Evolutionary conservation across 2,113 vertebrate genomes (phyloP).

Genomic region (Marmota monax): DNA sequence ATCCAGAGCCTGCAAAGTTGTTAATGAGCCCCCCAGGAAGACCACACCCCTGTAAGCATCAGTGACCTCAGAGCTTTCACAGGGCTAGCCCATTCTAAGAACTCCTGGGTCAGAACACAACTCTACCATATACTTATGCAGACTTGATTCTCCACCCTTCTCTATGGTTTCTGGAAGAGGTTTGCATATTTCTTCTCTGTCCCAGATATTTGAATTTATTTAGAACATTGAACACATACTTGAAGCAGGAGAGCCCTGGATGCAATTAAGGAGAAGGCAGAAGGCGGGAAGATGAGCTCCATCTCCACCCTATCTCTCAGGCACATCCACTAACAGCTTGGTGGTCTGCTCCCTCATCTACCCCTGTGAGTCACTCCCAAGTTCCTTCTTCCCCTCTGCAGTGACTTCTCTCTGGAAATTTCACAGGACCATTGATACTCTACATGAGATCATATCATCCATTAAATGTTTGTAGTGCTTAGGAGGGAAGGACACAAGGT

Average conservation of each 20-base stretch:
- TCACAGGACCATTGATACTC: neutral
- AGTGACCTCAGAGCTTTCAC: neutral
- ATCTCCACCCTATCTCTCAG: neutral
- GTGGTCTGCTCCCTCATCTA: neutral
- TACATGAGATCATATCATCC: neutral
- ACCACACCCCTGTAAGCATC: neutral
- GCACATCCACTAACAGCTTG: neutral
- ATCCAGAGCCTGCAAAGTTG: neutral
- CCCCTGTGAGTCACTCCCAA: neutral
- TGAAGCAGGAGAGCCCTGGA: neutral
- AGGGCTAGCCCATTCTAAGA: neutral
- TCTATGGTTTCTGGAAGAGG: neutral
- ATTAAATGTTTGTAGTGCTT: neutral
- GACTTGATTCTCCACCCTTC: neutral
- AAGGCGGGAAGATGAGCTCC: neutral
- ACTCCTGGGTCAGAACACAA: neutral
- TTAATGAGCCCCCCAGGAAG: neutral
- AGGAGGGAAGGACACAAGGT: neutral
- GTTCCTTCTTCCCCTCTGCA: neutral
- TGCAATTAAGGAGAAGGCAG: neutral
- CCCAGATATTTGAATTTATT: constrained; percentile 16
- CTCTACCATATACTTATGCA: neutral
- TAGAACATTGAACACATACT: neutral
- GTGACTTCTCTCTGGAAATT: neutral
- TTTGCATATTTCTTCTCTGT: neutral